These are phyloP conservation scores for Sylvilagus bachmani DNA, from an alignment of 2,113 vertebrate genomes.

Conservation along the genomic window DNA sequence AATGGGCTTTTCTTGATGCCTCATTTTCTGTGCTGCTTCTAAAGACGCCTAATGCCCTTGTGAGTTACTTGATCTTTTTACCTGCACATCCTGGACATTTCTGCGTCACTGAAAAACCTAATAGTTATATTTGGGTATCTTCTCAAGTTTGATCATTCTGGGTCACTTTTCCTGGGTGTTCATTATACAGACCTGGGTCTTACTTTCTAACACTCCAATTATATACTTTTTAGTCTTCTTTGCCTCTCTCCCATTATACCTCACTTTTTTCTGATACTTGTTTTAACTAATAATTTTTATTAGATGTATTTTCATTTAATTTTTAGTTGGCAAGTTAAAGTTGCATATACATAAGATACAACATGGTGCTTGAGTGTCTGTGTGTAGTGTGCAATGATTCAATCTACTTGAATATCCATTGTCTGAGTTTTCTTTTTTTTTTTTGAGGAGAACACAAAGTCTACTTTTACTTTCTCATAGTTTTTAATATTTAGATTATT, in stretches of 20 bases:
- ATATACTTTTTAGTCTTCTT: not conserved
- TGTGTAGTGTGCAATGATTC: too few species aligned
- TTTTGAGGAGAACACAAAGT: too few species aligned
- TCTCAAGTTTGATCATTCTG: not conserved
- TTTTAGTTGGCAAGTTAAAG: too few species aligned
- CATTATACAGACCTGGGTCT: not conserved
- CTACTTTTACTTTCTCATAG: too few species aligned
- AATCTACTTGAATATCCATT: too few species aligned
- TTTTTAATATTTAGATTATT: too few species aligned
- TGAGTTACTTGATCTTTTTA: too few species aligned
- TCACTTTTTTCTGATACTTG: not conserved
- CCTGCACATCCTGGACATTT: not conserved
- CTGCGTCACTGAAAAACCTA: not conserved
- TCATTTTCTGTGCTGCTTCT: not conserved
- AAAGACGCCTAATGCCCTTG: not conserved
- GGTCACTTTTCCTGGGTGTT: not conserved
- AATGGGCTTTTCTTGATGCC: not conserved
- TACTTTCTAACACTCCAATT: not conserved
- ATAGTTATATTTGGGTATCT: not conserved
- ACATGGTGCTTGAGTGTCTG: too few species aligned
- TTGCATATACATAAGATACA: too few species aligned
- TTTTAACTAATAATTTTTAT: not conserved
- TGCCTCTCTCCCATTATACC: not conserved
- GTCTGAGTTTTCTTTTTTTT: too few species aligned
- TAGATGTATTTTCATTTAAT: not conserved